Evolutionary conservation across 2,797 vertebrate genomes (phyloP).

Genomic region (Microhierax caerulescens): DNA sequence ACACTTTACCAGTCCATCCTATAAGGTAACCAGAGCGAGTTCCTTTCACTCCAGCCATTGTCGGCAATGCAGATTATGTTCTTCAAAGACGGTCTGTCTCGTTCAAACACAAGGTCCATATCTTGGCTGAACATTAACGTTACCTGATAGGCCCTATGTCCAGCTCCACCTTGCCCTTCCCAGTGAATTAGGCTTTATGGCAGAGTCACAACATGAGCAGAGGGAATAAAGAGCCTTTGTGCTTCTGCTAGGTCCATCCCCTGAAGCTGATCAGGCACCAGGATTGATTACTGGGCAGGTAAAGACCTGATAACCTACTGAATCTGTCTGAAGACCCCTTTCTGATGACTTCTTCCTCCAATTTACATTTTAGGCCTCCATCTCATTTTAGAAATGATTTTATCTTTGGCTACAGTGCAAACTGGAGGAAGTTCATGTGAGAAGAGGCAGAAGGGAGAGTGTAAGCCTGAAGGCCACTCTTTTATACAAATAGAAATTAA

Average conservation of each 20-base stretch:
- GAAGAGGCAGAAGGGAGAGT: background rate
- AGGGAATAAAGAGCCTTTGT: conserved; percentile 74
- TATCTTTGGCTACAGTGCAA: background rate
- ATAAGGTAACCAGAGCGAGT: conserved; percentile 64
- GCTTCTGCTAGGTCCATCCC: conserved; percentile 33
- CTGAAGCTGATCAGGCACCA: conserved; percentile 54
- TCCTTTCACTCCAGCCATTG: conserved; percentile 70
- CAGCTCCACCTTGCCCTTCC: conserved; percentile 64
- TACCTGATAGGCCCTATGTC: conserved; percentile 71
- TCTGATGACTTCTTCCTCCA: background rate
- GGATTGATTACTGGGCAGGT: conserved; percentile 65
- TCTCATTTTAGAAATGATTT: conserved; percentile 8
- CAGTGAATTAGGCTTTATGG: conserved; percentile 14
- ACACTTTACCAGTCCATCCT: conserved; percentile 56
- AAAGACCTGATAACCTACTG: conserved; percentile 57
- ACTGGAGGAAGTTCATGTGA: background rate
- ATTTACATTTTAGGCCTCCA: conserved; percentile 7
- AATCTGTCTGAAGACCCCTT: conserved; percentile 15
- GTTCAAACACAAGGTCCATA: conserved; percentile 66
- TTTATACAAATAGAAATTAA: background rate
- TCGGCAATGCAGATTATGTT: conserved; percentile 69
- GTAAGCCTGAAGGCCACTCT: background rate
- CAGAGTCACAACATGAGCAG: background rate
- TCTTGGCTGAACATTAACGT: conserved; percentile 72
- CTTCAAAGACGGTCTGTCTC: conserved; percentile 73